phyloP scores from a whole-genome alignment of 2,888 invertebrate genomes.

The Noctua comes region DNA sequence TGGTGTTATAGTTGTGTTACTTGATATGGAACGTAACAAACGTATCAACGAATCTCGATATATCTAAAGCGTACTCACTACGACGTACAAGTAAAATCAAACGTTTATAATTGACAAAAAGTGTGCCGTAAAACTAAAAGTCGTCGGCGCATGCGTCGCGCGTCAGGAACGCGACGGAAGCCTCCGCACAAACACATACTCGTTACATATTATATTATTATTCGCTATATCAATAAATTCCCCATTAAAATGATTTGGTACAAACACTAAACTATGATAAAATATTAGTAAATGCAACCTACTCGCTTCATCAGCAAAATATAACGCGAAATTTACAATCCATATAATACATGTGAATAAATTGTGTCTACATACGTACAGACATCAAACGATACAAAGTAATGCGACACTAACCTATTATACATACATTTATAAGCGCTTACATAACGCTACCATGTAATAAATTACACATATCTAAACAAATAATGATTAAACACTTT shows the following conservation, averaged over 20 bases:
- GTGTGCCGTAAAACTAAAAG: constrained; percentile 78
- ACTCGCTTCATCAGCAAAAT: constrained; percentile 80
- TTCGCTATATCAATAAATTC: constrained; percentile 74
- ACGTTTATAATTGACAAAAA: constrained; percentile 86
- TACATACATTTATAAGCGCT: constrained; percentile 69
- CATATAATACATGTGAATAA: constrained; percentile 78
- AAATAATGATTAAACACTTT: constrained; percentile 69
- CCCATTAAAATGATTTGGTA: constrained; percentile 86
- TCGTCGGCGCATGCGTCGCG: constrained; percentile 48
- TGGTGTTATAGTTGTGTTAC: constrained; percentile 70
- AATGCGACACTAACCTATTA: constrained; percentile 65
- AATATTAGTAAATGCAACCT: constrained; percentile 90
- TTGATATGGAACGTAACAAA: constrained; percentile 86
- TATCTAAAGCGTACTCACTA: constrained; percentile 76
- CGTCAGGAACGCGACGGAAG: constrained; percentile 46
- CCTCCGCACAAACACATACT: constrained; percentile 44
- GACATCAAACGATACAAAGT: constrained; percentile 66
- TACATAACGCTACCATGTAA: constrained; percentile 61
- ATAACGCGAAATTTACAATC: constrained; percentile 86
- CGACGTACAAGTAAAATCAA: constrained; percentile 71
- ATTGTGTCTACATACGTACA: constrained; percentile 56
- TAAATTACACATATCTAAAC: constrained; percentile 72
- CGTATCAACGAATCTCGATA: constrained; percentile 74
- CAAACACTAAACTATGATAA: constrained; percentile 87
- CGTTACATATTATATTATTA: constrained; percentile 41